Evolutionary conservation across 2,888 invertebrate genomes (phyloP), one percentile per base, ranked within the genome.

Genomic region (Melolontha melolontha): DNA sequence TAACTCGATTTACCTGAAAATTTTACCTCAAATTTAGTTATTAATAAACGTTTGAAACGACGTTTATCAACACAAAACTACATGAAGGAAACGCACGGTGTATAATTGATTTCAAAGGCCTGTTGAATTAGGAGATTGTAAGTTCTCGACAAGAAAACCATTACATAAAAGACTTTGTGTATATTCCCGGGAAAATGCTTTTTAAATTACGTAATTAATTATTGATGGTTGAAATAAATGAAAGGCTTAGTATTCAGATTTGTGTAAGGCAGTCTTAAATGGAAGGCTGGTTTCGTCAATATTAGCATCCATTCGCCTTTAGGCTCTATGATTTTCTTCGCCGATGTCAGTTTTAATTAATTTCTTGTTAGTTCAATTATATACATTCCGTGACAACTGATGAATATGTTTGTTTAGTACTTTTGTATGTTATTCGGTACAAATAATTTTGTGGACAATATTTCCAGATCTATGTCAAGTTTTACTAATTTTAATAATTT

Each of bases 151-250:
- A 12, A 10, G 12, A 42, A 42, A 42, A 5, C 42, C 42, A 42
- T 42, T 42, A 42, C 42, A 42, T 42, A 42, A 42, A 12, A 12
- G 42, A 42, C 42, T 41, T 41, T 42, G 42, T 5, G 14, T 14
- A 14, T 42, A 42, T 42, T 42, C 1, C 49, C 4, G 17, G 49
- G 49, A 10, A 10, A 14, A 17, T 16, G n/a, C 42, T 42, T 42
- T 42, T 42, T 42, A 54, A 54, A 54, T 54, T 41, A 54, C 39
- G 51, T 51, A 51, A 54, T 54, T 54, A 54, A 54, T 54, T 54
- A 54, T 54, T 54, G 54, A 54, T 40, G 54, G 54, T 16, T 17
- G 54, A 40, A 54, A 40, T 39, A 54, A 54, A 54, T 40, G 54
- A 54, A 40, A 17, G 40, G 40, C 41, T 40, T 54, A 42, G 42